Conservation (phyloP, 2,888 invertebrate genomes). For the Agonopterix arenella region DNA sequence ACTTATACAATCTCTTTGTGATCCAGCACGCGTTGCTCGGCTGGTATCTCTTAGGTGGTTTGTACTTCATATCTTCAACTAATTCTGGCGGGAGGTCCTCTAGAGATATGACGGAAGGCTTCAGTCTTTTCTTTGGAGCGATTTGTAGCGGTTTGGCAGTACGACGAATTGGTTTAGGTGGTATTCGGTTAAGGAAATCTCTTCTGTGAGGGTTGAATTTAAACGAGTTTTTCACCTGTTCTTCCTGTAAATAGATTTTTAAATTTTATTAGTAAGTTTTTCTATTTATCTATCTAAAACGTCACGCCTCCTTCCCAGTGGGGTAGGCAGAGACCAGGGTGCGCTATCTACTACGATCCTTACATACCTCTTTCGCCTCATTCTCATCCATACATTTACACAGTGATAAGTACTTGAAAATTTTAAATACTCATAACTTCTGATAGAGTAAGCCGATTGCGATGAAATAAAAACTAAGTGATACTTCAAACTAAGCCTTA, state of each 20-base stretch:
- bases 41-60: constrained; percentile 35
- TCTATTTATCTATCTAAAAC: too few relatives aligned
- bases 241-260: constrained; percentile 33
- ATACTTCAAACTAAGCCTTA: too few relatives aligned
- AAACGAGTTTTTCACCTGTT: constrained; percentile 33
- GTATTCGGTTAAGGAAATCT: constrained; percentile 30
- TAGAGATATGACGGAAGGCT: constrained; percentile 13
- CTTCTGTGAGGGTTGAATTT: constrained; percentile 19
- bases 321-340: too few relatives aligned
- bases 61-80: constrained; percentile 32
- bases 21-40: constrained; percentile 36
- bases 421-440: too few relatives aligned
- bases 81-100: constrained; percentile 24
- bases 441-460: too few relatives aligned
- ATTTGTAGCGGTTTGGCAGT: constrained; percentile 10
- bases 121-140: constrained; percentile 31
- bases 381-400: too few relatives aligned
- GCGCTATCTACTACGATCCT: too few relatives aligned
- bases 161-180: constrained; percentile 24
- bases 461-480: too few relatives aligned
- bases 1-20: constrained; percentile 36
- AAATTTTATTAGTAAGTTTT: not conserved
- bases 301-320: too few relatives aligned
- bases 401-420: too few relatives aligned
- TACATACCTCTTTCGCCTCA: too few relatives aligned